These are phyloP conservation scores for Pseudopipra pipra DNA, from an alignment of 2,113 vertebrate species.

Conservation along the genomic window DNA sequence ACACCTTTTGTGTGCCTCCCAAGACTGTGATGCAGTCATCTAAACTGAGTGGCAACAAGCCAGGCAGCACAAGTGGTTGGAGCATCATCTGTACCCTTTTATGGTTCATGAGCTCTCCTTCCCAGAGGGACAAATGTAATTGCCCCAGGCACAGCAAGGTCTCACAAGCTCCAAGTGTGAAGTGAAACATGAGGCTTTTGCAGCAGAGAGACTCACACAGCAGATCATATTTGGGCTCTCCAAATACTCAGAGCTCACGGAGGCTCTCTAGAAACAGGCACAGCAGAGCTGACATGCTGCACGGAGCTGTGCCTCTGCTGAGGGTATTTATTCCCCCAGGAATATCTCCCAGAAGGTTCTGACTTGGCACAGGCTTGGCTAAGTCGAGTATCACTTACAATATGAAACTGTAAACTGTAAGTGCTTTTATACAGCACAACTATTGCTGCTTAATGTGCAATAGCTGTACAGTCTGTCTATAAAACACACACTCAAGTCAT, in stretches of 20 bases:
- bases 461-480: background rate
- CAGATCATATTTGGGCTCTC: background rate
- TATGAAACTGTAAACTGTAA: background rate
- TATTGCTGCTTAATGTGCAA: background rate
- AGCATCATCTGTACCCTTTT: background rate
- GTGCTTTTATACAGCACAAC: background rate
- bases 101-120: background rate
- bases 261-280: background rate
- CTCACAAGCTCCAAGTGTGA: background rate
- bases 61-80: background rate
- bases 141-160: background rate
- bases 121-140: background rate
- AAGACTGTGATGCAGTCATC: background rate
- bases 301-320: background rate
- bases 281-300: background rate
- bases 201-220: background rate
- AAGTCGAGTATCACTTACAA: background rate
- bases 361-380: background rate
- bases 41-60: background rate
- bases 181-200: background rate
- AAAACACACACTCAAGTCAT: background rate
- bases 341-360: background rate
- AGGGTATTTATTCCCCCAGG: background rate
- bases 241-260: rapidly evolving
- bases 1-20: background rate